Evolutionary conservation across 1,140 invertebrate genomes (phyloP), one percentile per base, ranked within the genome.

Genomic region (Dreissena polymorpha): DNA sequence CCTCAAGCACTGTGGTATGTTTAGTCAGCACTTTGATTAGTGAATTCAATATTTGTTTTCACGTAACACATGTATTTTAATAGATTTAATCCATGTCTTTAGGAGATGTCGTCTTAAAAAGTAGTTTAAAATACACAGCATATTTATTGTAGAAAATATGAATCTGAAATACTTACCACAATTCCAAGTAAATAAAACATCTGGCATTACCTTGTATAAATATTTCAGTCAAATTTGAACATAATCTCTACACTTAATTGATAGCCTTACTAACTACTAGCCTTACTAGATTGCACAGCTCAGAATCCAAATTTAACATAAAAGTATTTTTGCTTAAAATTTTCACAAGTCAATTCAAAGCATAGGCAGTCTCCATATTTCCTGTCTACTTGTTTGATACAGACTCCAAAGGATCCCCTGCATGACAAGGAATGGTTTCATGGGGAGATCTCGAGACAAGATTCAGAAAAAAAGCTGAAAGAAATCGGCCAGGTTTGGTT

Each of bases 351-450:
- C 2, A 39, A 39, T 39, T 5, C 2, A 39, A 39, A 39, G 39
- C 39, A 39, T 39, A 39, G 39, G 39, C 39, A 39, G 2, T 39
- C 8, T 39, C 39, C 39, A 39, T 39, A 39, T 39, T 39, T 2
- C 2, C 39, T 39, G 39, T 39, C 39, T 39, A 39, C 39, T 39
- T 39, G 39, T 60, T 60, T 60, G 21, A 5, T 60, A 23, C 57
- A 60, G 57, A 18, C 57, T 23, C 57, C 57, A 53, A 77, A 77
- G 29, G 84, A 85, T 71, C 64, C 67, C 8, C 53, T 81, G 25
- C 68, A 60, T 57, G 50, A 23, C 18, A 68, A 80, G 21, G 77
- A 85, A 10, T 85, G 84, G 84, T 85, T 70, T 55, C 84, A 85
- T 68, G 84, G 84, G 13, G 53, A 74, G 5, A 70, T 85, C 23